These are phyloP conservation scores for Cossypha dichroa DNA, from an alignment of 2,797 vertebrate genomes.

Conservation along the genomic window DNA sequence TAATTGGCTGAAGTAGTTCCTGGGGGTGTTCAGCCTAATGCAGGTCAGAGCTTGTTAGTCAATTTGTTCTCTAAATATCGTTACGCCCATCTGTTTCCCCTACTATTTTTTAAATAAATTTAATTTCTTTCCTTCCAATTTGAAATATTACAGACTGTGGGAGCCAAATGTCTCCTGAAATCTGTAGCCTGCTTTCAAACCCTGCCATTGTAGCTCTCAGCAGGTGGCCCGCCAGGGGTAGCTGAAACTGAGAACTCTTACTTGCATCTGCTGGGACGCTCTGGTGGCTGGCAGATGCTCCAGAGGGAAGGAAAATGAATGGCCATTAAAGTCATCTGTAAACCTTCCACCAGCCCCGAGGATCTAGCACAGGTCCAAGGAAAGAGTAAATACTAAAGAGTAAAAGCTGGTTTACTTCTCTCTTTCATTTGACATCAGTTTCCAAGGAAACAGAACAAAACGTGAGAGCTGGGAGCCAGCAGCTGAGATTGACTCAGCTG, in stretches of 20 bases:
- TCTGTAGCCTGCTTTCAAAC: conserved; percentile 34
- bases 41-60: conserved; percentile 49
- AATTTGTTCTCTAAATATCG: conserved; percentile 42
- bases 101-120: conserved; percentile 45
- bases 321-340: not conserved
- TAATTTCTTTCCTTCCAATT: conserved; percentile 53
- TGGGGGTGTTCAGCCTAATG: conserved; percentile 23
- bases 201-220: not conserved
- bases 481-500: conserved; percentile 72
- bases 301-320: not conserved
- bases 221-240: not conserved
- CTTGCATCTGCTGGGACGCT: conserved; percentile 21
- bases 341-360: not conserved
- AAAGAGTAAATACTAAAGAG: conserved; percentile 29
- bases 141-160: conserved; percentile 38
- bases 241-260: conserved; percentile 27
- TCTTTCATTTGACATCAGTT: conserved; percentile 56
- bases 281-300: not conserved
- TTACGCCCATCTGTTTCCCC: conserved; percentile 34
- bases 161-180: conserved; percentile 45
- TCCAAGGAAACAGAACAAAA: conserved; percentile 69
- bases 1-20: conserved; percentile 52
- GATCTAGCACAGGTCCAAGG: not conserved
- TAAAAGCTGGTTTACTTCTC: conserved; percentile 40
- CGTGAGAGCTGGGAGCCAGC: conserved; percentile 62